Base-by-base conservation (phyloP, 2,113 vertebrate species). In the Ceratotherium simum region DNA sequence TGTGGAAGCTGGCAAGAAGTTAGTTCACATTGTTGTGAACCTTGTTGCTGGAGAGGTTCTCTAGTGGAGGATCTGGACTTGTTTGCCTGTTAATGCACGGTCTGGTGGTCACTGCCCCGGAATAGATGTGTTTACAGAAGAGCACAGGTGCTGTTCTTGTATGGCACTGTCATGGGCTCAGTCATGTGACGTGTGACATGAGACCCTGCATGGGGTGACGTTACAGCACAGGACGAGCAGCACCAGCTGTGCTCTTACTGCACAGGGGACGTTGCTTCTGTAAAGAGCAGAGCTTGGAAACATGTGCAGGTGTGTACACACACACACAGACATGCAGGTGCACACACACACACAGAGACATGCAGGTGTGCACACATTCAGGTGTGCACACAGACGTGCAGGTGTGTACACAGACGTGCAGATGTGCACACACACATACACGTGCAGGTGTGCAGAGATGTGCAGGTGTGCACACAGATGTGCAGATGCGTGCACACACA, bases 1-100 rank as follows among this genome's bases (percentile, higher is more conserved):
- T 25, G 39, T 72, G 23, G 69, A 89, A 39, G 11, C 36, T 96
- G 69, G 72, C 80, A 97, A 86, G 65, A 94, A 96, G 86, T 78
- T 75, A 87, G 3, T 79, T 92, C 75, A 48, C 33, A n/a, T 90
- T 92, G 94, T 90, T 25, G 31, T 65, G 39, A 46, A 31, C 10
- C 4, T 39, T 92, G 90, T 70, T 69, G 42, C 48, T 96, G 60
- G 78, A 84, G 78, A 90, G 78, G 54, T 75, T 87, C 51, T 83
- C n/a, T 60, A 80, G 21, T 39, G 81, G 42, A 76, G 21, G 25
- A 64, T 42, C 6, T 86, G 48, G 9, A 31, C 3, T 21, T 48
- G 27, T 23, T 58, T 13, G 6, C 20, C 56, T 16, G 12, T 8
- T 51, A 48, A 72, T 20, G 8, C 16, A 42, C 20, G 81, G 54